A percentile compares a stretch with the other conserved stretches of the same genome.
Conservation (phyloP, 2,113 vertebrate genomes). For the Eira barbara region DNA sequence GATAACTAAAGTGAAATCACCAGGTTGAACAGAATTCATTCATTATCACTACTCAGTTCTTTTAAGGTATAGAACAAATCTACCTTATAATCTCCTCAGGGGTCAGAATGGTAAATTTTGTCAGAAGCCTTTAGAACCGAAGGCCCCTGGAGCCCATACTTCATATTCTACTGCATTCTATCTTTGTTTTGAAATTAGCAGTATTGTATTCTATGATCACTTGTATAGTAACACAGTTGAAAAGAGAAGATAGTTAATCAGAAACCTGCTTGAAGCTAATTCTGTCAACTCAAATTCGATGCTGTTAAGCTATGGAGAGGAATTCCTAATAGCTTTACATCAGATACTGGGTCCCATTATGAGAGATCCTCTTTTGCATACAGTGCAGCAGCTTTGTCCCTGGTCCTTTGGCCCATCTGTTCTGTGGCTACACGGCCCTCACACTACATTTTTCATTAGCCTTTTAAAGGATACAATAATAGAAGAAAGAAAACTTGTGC, state of each 20-base stretch:
- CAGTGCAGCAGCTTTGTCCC: neutral
- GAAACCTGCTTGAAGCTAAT: neutral
- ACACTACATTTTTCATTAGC: slow-evolving; percentile 46
- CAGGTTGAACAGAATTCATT: neutral
- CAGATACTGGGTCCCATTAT: neutral
- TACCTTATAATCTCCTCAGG: neutral
- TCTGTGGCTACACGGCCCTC: neutral
- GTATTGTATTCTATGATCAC: neutral
- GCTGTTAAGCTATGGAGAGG: neutral
- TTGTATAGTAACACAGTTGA: neutral
- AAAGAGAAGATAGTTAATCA: neutral
- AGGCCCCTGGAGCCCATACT: neutral
- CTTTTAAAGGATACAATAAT: slow-evolving; percentile 33
- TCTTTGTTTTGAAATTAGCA: slow-evolving; percentile 1
- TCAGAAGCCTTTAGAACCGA: neutral
- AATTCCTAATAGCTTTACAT: neutral
- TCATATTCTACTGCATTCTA: neutral
- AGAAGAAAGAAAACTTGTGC: neutral
- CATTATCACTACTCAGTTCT: neutral
- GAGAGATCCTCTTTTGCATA: neutral
- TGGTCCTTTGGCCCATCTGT: neutral
- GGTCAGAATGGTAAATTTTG: neutral
- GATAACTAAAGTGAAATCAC: neutral
- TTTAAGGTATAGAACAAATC: neutral
- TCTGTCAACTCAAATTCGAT: neutral